Conservation (phyloP, 1,140 invertebrate genomes). For the Drosophila teissieri region DNA sequence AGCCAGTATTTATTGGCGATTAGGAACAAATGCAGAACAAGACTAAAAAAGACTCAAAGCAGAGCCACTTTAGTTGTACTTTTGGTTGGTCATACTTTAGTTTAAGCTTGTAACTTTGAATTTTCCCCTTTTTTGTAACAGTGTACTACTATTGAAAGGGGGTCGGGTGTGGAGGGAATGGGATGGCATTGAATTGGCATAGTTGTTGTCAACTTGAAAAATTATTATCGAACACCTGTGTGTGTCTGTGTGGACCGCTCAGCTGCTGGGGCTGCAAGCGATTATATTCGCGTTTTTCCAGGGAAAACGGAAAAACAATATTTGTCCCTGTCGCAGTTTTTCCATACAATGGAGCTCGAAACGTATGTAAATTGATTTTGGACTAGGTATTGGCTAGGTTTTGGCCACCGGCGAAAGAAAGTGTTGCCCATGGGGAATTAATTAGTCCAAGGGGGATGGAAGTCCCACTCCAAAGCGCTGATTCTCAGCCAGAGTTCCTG, state of each 20-base stretch:
- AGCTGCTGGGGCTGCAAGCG: slow-evolving; percentile 28
- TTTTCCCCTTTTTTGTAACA: background rate
- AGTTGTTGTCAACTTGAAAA: slow-evolving; percentile 68
- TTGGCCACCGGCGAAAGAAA: slow-evolving; percentile 35
- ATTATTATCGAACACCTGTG: slow-evolving; percentile 82
- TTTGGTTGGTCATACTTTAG: too few species aligned
- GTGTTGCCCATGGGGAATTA: slow-evolving; percentile 81
- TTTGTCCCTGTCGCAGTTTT: slow-evolving; percentile 34
- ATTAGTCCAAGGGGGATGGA: slow-evolving; percentile 55
- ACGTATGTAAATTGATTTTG: slow-evolving; percentile 62
- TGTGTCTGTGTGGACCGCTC: slow-evolving; percentile 35
- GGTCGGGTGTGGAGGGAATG: slow-evolving; percentile 7
- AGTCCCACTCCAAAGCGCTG: slow-evolving; percentile 12
- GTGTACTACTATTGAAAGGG: slow-evolving; percentile 22
- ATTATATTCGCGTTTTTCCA: slow-evolving; percentile 44
- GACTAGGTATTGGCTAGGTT: slow-evolving; percentile 33
- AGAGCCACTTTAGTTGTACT: too few species aligned
- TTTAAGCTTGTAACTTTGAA: too few species aligned
- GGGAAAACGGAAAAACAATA: slow-evolving; percentile 38
- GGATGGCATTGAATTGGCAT: slow-evolving; percentile 42
- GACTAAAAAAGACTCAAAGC: too few species aligned
- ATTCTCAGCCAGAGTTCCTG: background rate
- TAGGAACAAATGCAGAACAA: too few species aligned
- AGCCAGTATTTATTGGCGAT: too few species aligned
- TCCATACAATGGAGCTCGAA: slow-evolving; percentile 39